Evolutionary conservation across 2,113 vertebrate species (phyloP).

Genomic region (Rissa tridactyla): DNA sequence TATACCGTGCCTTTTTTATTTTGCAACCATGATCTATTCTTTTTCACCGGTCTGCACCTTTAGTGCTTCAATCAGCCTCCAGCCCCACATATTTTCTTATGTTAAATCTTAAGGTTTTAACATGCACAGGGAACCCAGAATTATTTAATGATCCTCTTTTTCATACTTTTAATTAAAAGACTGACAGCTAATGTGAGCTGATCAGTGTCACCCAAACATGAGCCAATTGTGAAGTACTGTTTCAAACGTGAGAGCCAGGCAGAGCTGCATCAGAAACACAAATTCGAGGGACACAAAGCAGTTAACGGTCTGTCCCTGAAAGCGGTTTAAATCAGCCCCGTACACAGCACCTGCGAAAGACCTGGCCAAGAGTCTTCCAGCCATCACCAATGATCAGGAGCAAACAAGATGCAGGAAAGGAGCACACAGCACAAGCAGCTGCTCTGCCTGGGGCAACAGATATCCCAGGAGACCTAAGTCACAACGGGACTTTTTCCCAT

Average conservation of each 20-base stretch:
- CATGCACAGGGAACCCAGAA: background rate
- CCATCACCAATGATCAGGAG: background rate
- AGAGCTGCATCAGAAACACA: background rate
- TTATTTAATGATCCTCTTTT: background rate
- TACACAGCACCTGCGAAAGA: background rate
- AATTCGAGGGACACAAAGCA: background rate
- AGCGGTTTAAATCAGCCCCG: background rate
- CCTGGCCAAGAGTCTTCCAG: background rate
- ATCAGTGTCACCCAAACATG: background rate
- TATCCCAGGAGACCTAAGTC: background rate
- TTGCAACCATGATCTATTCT: background rate
- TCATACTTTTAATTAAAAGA: background rate
- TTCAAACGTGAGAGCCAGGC: background rate
- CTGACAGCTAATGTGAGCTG: background rate
- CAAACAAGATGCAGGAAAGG: background rate
- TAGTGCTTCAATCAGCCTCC: background rate
- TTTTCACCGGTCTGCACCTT: background rate
- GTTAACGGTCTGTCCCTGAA: background rate
- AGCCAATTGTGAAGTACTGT: background rate
- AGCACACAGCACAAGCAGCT: background rate
- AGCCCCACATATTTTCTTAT: background rate
- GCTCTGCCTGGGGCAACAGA: background rate
- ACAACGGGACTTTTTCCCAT: background rate
- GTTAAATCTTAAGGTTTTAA: background rate
- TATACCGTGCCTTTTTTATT: background rate